phyloP scores from a whole-genome alignment of 2,888 invertebrate genomes.

The Elmis aenea region DNA sequence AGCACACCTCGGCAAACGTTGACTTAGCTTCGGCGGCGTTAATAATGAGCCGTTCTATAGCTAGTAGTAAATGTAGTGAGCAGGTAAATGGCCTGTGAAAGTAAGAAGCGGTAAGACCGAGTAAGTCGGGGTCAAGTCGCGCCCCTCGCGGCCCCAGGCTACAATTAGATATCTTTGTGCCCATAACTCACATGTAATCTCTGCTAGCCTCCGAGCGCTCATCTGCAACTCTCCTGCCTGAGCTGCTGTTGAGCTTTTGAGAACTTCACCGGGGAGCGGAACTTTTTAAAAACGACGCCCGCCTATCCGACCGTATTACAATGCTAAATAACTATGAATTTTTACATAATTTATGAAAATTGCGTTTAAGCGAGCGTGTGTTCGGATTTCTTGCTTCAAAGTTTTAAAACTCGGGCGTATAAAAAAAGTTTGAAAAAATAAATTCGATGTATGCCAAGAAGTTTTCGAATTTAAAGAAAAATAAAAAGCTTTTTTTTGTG shows the following conservation, averaged over 20 bases:
- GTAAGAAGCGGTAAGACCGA: conserved; percentile 22
- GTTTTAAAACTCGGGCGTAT: no score
- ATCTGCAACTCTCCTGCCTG: conserved; percentile 37
- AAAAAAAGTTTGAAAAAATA: no score
- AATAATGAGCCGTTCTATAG: conserved; percentile 40
- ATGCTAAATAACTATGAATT: no score
- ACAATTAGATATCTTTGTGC: conserved; percentile 54
- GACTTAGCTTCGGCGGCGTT: conserved; percentile 43
- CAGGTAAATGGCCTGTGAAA: conserved; percentile 47
- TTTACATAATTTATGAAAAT: no score
- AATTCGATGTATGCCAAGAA: no score
- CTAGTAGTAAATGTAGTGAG: conserved; percentile 46
- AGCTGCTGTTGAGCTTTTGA: conserved; percentile 16
- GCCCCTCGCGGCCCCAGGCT: conserved; percentile 38
- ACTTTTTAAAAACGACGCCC: no score
- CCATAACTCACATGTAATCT: conserved; percentile 60
- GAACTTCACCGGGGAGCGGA: conserved; percentile 14
- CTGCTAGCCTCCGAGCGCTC: conserved; percentile 47
- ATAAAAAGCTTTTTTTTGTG: no score
- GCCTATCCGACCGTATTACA: no score
- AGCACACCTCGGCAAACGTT: conserved; percentile 47
- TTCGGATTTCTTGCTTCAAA: no score
- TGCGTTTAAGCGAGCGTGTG: no score
- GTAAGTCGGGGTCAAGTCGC: conserved; percentile 39
- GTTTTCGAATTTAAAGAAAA: no score